Base-by-base conservation (phyloP, 37 sponge, comb jelly and placozoan species). In the Tethya wilhelma region DNA sequence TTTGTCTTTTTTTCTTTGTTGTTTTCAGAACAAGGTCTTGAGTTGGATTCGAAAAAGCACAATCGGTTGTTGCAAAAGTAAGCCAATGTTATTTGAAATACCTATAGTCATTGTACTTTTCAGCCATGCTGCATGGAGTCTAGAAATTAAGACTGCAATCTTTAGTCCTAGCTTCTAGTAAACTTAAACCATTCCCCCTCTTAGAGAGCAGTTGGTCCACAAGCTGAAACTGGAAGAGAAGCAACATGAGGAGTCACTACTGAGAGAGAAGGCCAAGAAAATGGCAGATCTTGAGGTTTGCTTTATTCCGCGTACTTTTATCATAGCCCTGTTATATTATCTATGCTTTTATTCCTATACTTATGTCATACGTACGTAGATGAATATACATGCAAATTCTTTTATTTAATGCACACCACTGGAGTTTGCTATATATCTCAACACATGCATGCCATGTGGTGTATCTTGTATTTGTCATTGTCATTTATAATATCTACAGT, bases 191-290 rank as follows among this genome's bases (percentile, higher is more conserved):
- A 23, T 23, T 33, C 28, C 39, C 62, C 11, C 38, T 3, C 29
- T 32, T 34, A 90, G 90, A 49, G 83, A 88, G 71, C 70, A 87
- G 74, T 60, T 78, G 40, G 31, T 80, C 38, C 93, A 94, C 49
- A 36, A 84, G 69, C 59, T 91, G 45, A 74, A 87, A 49, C 73
- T 91, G 74, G 81, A 84, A 42, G 83, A 77, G 71, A 79, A 87
- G 56, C 64, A 87, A 22, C 82, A 91, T 20, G 82, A 77, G 65
- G 92, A 91, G 59, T 36, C 38, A 56, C 56, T 94, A 59, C 37
- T 76, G 57, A 78, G 76, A 64, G 79, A 87, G 80, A 91, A 83
- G 74, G 76, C 58, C 33, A 69, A 72, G 42, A 79, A 77, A 44
- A 38, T 84, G 59, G 81, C 82, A 32, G 79, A 93, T 45, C 63